phyloP scores from a whole-genome alignment of 2,797 vertebrate genomes.

The Poecile montanus region DNA sequence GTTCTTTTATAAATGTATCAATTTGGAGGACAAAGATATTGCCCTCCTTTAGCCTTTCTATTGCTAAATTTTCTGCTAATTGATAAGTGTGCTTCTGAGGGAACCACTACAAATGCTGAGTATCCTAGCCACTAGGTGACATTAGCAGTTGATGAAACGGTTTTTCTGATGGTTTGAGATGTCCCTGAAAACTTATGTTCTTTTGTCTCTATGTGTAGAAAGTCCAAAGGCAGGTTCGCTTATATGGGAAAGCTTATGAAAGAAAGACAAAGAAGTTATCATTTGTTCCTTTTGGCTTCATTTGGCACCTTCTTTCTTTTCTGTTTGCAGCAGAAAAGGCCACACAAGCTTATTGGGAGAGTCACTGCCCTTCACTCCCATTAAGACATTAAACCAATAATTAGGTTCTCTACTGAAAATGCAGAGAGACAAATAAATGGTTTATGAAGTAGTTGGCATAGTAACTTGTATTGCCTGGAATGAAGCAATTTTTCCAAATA shows the following conservation, averaged over 20 bases:
- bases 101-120: not conserved
- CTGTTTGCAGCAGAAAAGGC: not conserved
- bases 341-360: not conserved
- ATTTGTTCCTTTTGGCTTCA: not conserved
- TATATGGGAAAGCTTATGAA: not conserved
- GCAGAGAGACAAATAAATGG: constrained; percentile 42
- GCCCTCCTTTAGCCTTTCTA: not conserved
- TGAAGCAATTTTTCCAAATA: constrained; percentile 10
- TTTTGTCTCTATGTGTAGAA: not conserved
- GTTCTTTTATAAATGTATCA: not conserved
- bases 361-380: constrained; percentile 2
- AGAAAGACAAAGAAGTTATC: not conserved
- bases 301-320: not conserved
- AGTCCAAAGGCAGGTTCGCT: not conserved
- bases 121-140: not conserved
- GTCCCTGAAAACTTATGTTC: not conserved
- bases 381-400: constrained; percentile 46
- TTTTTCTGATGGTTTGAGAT: not conserved
- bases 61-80: not conserved
- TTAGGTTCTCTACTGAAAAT: constrained; percentile 37
- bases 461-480: not conserved
- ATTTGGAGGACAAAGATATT: not conserved
- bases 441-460: constrained; percentile 33
- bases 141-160: not conserved
- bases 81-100: not conserved